A percentile compares a stretch with the other conserved stretches of the same genome.
Conservation (phyloP, 2,797 vertebrate species). For the Mareca penelope region DNA sequence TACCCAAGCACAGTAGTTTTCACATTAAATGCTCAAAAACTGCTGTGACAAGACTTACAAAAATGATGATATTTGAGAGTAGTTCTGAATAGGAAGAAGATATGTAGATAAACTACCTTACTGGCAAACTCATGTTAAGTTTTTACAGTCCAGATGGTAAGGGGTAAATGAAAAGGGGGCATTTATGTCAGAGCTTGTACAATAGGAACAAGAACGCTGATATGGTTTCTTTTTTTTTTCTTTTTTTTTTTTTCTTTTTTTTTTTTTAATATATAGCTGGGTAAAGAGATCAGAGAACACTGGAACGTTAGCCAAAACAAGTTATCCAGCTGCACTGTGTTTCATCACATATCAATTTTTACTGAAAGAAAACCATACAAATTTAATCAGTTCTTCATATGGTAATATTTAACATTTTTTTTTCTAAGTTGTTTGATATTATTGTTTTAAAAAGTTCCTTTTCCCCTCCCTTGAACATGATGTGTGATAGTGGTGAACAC, state of each 20-base stretch:
- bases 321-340: constrained; percentile 72
- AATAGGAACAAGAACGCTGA: not conserved
- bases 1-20: not conserved
- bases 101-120: not conserved
- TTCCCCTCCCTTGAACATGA: constrained; percentile 7
- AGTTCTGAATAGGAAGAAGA: not conserved
- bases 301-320: constrained; percentile 63
- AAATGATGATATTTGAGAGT: not conserved
- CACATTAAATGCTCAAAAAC: not conserved
- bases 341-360: constrained; percentile 81
- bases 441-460: constrained; percentile 79
- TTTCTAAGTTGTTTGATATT: constrained; percentile 81
- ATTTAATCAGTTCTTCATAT: constrained; percentile 83
- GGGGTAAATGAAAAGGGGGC: not conserved
- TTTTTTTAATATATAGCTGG: not conserved
- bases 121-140: not conserved
- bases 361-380: constrained; percentile 82
- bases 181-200: constrained; percentile 21
- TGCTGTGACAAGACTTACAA: not conserved
- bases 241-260: not conserved
- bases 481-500: constrained; percentile 77
- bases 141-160: not conserved
- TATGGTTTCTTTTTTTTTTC: constrained; percentile 1
- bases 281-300: constrained; percentile 62
- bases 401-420: constrained; percentile 81